Evolutionary conservation across 2,797 vertebrate species (phyloP), one percentile per base, ranked within the genome.

Genomic region (Benthosema pterotum): DNA sequence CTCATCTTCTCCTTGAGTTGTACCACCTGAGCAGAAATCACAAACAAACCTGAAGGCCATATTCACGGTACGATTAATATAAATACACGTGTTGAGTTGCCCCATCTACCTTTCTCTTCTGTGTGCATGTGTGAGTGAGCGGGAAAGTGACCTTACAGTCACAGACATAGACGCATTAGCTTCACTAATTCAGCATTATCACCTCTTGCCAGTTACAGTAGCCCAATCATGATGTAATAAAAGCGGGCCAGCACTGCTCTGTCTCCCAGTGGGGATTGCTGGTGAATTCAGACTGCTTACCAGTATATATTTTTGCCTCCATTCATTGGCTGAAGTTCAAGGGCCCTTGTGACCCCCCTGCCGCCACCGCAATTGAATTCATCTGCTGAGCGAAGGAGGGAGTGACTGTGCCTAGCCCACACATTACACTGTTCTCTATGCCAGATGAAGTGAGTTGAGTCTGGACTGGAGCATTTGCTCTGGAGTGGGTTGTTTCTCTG

Each of bases 281-380:
- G 69, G 63, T 61, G 69, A 65, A 54, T 48, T 60, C 32, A 67
- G 57, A 58, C 57, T 57, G 15, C 46, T 69, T 15, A 25, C 22
- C 22, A 5, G 22, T 25, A 46, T 18, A 42, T 47, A 66, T 72
- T 74, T 80, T 79, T 77, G 82, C 77, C 77, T 79, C 71, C 65
- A 65, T 60, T 52, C 47, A 9, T 62, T 83, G 78, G 73, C 61
- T 17, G 56, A 46, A 25, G 50, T 73, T 85, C 82, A 80, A 60
- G 67, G 61, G 57, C 78, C 62, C 75, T 76, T 77, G 79, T 81
- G 77, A 85, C 76, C 16, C 43, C 16, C 18, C 32, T 13, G 5
- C 28, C 11, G 9, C 42, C 48, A 52, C 62, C 52, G 71, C 60
- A 68, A 57, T 65, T 66, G 38, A 63, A 63, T 74, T 61, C n/a